These are phyloP conservation scores for Ctenodactylus gundi DNA, from an alignment of 2,113 vertebrate species.

Conservation along the genomic window DNA sequence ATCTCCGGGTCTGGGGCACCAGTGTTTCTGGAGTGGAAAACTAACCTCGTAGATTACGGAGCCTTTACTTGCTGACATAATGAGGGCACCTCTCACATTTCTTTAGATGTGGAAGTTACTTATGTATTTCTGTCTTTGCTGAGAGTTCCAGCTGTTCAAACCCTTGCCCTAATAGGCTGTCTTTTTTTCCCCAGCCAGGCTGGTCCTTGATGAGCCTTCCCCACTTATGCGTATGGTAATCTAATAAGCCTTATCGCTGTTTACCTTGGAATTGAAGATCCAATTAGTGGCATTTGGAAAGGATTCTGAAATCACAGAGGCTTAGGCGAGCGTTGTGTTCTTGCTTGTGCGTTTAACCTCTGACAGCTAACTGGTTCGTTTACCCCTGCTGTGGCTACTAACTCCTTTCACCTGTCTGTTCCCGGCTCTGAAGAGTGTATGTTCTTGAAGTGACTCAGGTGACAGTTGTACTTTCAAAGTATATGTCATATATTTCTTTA, in stretches of 20 bases:
- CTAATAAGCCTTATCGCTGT: constrained; percentile 65
- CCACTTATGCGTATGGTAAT: constrained; percentile 1
- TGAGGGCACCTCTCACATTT: background rate
- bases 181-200: background rate
- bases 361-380: background rate
- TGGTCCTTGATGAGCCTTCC: background rate
- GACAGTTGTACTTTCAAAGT: background rate
- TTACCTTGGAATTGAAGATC: constrained; percentile 59
- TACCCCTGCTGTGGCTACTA: background rate
- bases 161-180: background rate
- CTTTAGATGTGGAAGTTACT: constrained; percentile 21
- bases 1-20: background rate
- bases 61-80: background rate
- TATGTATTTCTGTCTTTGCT: constrained; percentile 5
- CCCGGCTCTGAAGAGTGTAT: background rate
- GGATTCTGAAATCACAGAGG: background rate
- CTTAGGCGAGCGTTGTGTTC: background rate
- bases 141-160: background rate
- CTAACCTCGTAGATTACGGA: constrained; percentile 12
- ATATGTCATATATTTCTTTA: background rate
- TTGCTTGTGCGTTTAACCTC: background rate
- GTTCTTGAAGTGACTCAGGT: background rate
- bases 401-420: background rate
- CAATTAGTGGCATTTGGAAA: constrained; percentile 57
- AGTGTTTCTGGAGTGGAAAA: background rate